Evolutionary conservation across 2,797 vertebrate species (phyloP).

Genomic region (Oreochromis grahami): DNA sequence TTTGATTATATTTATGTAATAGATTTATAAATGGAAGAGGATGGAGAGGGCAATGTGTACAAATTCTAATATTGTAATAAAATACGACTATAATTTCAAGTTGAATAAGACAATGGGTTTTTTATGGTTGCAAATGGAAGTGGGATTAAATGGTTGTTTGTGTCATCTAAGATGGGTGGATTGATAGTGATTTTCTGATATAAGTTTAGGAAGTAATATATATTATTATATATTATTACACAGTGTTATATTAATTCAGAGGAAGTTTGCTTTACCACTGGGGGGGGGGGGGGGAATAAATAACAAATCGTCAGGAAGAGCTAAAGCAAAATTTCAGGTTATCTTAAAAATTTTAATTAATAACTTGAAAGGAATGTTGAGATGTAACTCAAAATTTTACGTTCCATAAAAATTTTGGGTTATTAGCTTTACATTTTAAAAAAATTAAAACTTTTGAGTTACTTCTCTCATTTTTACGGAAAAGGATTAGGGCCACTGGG

Average conservation of each 20-base stretch:
- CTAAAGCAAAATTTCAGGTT: no score
- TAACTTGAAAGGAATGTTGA: no score
- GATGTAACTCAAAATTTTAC: not conserved
- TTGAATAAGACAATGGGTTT: not conserved
- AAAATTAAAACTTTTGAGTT: not conserved
- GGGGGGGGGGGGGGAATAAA: no score
- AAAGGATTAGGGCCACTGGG: not conserved
- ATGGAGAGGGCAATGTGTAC: conserved; percentile 41
- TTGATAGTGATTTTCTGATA: not conserved
- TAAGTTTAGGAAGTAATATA: not conserved
- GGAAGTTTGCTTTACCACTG: not conserved
- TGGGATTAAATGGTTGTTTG: not conserved
- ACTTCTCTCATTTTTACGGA: not conserved
- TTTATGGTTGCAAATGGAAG: not conserved
- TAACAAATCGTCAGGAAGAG: no score
- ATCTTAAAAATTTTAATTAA: no score
- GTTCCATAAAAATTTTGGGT: not conserved
- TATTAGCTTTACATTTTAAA: not conserved
- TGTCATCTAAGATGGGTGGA: not conserved
- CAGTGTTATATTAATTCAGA: not conserved
- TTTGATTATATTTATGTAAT: conserved; percentile 70
- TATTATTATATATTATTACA: not conserved
- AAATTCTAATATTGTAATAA: conserved; percentile 70
- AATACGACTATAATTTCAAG: conserved; percentile 42
- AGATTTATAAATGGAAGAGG: conserved; percentile 59